Base-by-base conservation (phyloP, 2,797 vertebrate genomes). In the Anguilla megastoma region DNA sequence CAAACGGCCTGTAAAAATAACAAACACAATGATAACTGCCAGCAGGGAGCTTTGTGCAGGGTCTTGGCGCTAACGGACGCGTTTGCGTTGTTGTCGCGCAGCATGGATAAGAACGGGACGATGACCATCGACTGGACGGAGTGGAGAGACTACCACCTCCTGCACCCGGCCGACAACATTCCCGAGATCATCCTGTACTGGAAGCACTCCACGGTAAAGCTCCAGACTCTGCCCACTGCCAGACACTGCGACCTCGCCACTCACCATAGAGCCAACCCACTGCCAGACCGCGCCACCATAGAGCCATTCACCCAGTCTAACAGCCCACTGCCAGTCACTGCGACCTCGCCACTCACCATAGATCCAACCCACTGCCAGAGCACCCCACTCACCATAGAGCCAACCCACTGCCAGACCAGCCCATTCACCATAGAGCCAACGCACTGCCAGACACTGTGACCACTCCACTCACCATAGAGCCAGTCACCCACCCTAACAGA, bases 101-200 rank as follows among this genome's bases (percentile, higher is more conserved):
- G 98, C 95, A 98, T 98, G 98, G 98, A 99, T 90, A 98, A 97
- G 91, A 98, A 98, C 0, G 98, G 98, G 21, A 97, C 97, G 0
- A 99, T 99, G 96, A 99, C 98, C 1, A 98, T 99, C 45, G 96
- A 97, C 89, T 98, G 97, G 95, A 97, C 97, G 0, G 98, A 99
- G 89, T 99, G 98, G 98, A 95, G 98, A 90, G 97, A 97, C 90
- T 97, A 97, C 90, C 95, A 97, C 71, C 93, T 97, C 36, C 91
- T 96, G 91, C 97, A 99, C 80, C 96, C 97, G 0, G 96, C 96
- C 0, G 98, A 99, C 74, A 98, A 95, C 95, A 96, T 99, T 60
- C 58, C 58, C 58, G 16, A 60, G 21, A 18, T 24, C 58, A 60
- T 60, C 58, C 58, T 60, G 58, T 60, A 60, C 58, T 52, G 50